Evolutionary conservation across 2,113 vertebrate genomes (phyloP), one percentile per base, ranked within the genome.

Genomic region (Spea bombifrons): DNA sequence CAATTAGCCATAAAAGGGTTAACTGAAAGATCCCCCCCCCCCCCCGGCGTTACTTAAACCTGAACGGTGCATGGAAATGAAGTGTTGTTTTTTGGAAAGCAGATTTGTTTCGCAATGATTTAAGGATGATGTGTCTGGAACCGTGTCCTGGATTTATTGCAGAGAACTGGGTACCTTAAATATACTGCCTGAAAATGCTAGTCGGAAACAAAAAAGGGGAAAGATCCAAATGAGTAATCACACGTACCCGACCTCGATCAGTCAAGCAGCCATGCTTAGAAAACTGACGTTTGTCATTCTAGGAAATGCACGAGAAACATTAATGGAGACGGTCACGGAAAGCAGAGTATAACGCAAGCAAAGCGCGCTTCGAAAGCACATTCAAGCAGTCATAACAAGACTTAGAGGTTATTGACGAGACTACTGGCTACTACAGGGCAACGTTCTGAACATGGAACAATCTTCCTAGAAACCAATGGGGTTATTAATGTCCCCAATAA

Each of bases 221-320:
- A 49, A 74, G 47, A 76, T 82, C n/a, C 64, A 66, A 71, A 17
- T 66, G 84, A 82, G 74, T 72, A 53, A 81, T 84, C 83, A 69
- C 88, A 96, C 95, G 84, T 96, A 96, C 95, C 94, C 93, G 92
- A 90, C 94, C 91, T 83, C 82, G 91, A 87, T 95, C 91, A 88
- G 91, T 90, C 89, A 94, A 89, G 86, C 89, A 88, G 86, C 88
- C 89, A 90, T 92, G 92, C 86, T 86, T 93, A 92, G 88, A 89
- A 73, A 79, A 88, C 75, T 88, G 85, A 81, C 91, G 90, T 85
- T 86, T 85, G 82, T 84, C 88, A 67, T 83, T 90, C 89, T 90
- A 86, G 85, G 87, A 85, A 84, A 88, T 65, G 85, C 84, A 88
- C 16, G 67, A 90, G 84, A 89, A 83, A 86, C 82, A 84, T 75